These are phyloP conservation scores for Onthophagus taurus DNA, from an alignment of 1,140 invertebrate genomes.

Conservation along the genomic window DNA sequence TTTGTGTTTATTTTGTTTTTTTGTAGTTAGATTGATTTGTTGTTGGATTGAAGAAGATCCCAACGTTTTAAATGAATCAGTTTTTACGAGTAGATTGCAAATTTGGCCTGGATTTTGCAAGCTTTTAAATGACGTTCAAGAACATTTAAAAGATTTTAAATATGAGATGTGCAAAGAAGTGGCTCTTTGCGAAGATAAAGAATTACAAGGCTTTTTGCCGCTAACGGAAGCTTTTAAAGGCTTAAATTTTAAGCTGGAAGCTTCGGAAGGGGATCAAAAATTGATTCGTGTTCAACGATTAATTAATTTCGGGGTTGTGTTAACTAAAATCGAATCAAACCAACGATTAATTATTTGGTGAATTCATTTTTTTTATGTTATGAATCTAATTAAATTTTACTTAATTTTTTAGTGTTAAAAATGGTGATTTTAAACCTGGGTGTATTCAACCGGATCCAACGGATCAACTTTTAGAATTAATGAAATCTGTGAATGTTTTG, in stretches of 20 bases:
- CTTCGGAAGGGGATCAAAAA: slow-evolving; percentile 23
- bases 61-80: slow-evolving; percentile 44
- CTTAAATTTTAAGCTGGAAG: slow-evolving; percentile 39
- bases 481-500: slow-evolving; percentile 33
- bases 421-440: slow-evolving; percentile 30
- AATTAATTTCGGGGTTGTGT: slow-evolving; percentile 41
- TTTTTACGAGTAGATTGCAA: slow-evolving; percentile 57
- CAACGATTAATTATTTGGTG: slow-evolving; percentile 33
- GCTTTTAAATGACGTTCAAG: slow-evolving; percentile 57
- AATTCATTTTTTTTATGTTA: neutral
- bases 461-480: slow-evolving; percentile 34
- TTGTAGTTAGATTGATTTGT: slow-evolving; percentile 61
- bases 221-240: slow-evolving; percentile 51
- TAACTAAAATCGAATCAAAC: slow-evolving; percentile 40
- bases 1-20: slow-evolving; percentile 15
- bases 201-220: slow-evolving; percentile 69
- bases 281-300: slow-evolving; percentile 39
- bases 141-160: slow-evolving; percentile 39
- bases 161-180: slow-evolving; percentile 41
- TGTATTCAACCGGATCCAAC: slow-evolving; percentile 36
- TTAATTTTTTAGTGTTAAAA: slow-evolving; percentile 2
- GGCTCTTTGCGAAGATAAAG: slow-evolving; percentile 69
- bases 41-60: slow-evolving; percentile 59
- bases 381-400: slow-evolving; percentile 5
- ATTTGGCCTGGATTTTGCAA: slow-evolving; percentile 73